Base-by-base conservation (phyloP, 2,113 vertebrate genomes). In the Theristicus caerulescens region DNA sequence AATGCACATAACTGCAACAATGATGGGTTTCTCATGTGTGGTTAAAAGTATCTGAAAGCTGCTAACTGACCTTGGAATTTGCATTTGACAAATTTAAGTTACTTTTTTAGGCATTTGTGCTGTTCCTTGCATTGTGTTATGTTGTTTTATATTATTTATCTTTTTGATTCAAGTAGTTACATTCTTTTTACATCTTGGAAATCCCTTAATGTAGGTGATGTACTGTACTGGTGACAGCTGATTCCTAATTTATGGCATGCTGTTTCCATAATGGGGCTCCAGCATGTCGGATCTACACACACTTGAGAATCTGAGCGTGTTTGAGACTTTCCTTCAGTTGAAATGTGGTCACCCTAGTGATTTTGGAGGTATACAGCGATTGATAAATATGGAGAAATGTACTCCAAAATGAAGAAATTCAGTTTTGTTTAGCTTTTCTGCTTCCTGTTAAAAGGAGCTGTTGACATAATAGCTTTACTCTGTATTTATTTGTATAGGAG, bases 31-130 rank as follows among this genome's bases (percentile, higher is more conserved):
- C 94, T 90, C 62, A 3, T 77, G 84, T 54, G 20, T 71, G 86
- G 86, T 55, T 82, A 31, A 13, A 11, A 70, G 90, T 94, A 90
- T 81, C 91, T 83, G 96, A 92, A 94, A 95, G 97, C 94, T 96
- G 95, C 97, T 95, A 86, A 77, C 86, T 46, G 95, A 97, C 96
- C 86, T 96, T 94, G 95, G 93, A 82, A 97, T 94, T 90, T 73
- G 66, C 90, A 19, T 49, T 86, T 94, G 97, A 88, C 79, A 62
- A 58, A 92, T 72, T 78, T 32, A 73, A 73, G 73, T 86, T 96
- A 80, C 24, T 55, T 96, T 94, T 88, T n/a, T 0, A 90, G 78
- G 65, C 90, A 52, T 81, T 66, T 57, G 79, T 58, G n/a, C 91
- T 46, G 82, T 86, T 52, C 80, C 84, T 95, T 89, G 66, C 49